phyloP scores from a whole-genome alignment of 2,797 vertebrate genomes.

The Anableps anableps region DNA sequence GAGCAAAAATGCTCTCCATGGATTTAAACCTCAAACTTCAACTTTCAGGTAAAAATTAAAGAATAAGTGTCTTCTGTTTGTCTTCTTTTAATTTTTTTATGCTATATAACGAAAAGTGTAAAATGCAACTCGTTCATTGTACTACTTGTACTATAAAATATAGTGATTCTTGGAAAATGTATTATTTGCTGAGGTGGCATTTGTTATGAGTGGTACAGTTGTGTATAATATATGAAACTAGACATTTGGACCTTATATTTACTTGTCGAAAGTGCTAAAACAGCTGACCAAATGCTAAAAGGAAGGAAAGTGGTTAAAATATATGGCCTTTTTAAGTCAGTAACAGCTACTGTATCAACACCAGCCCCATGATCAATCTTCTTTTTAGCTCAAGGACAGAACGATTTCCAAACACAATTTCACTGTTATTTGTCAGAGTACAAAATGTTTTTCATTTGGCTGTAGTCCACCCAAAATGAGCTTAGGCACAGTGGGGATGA shows the following conservation, averaged over 20 bases:
- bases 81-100: neutral
- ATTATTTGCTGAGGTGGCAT: neutral
- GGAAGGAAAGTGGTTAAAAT: neutral
- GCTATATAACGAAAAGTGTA: neutral
- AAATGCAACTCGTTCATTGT: neutral
- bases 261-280: neutral
- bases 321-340: neutral
- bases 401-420: neutral
- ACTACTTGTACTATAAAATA: neutral
- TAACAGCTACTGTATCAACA: neutral
- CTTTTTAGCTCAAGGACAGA: neutral
- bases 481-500: conserved; percentile 3
- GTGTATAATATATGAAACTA: neutral
- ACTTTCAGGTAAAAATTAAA: neutral
- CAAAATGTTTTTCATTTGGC: neutral
- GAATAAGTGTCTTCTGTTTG: neutral
- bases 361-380: neutral
- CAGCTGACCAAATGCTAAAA: neutral
- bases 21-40: neutral
- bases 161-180: neutral
- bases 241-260: neutral
- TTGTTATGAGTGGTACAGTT: neutral
- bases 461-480: neutral
- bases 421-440: neutral
- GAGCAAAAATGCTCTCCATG: neutral